Evolutionary conservation across 1,140 invertebrate genomes (phyloP).

Genomic region (Drosophila sp.): DNA sequence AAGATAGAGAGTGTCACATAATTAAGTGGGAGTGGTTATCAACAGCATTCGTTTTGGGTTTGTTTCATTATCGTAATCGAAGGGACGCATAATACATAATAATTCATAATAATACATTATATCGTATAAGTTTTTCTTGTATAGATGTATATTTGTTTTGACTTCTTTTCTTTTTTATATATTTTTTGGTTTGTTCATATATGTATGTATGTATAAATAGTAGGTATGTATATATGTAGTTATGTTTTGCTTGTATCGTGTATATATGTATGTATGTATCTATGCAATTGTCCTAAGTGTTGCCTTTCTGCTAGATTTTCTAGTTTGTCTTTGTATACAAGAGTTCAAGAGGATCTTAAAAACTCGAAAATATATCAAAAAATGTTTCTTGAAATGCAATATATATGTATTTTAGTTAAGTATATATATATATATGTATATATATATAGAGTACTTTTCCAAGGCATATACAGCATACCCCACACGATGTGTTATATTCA

Average conservation of each 20-base stretch:
- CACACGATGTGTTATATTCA: constrained; percentile 20
- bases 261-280: constrained; percentile 45
- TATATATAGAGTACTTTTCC: constrained; percentile 53
- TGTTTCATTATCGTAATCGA: constrained; percentile 62
- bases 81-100: constrained; percentile 68
- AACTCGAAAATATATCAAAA: constrained; percentile 78
- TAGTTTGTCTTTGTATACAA: constrained; percentile 73
- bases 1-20: constrained; percentile 58
- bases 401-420: constrained; percentile 68
- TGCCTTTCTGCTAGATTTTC: constrained; percentile 66
- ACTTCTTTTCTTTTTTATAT: not conserved
- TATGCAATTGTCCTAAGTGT: constrained; percentile 74
- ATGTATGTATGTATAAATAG: constrained; percentile 49
- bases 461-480: constrained; percentile 53
- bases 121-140: constrained; percentile 52
- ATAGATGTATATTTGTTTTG: constrained; percentile 52
- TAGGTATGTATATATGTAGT: constrained; percentile 32
- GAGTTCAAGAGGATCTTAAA: constrained; percentile 60
- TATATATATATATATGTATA: constrained; percentile 47
- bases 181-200: not conserved
- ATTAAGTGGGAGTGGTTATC: constrained; percentile 69
- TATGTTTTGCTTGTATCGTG: constrained; percentile 53
- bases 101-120: constrained; percentile 60
- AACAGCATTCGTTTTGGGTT: constrained; percentile 63
- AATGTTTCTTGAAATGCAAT: constrained; percentile 67